Base-by-base conservation (phyloP, 2,113 vertebrate genomes). In the Myotis davidii region DNA sequence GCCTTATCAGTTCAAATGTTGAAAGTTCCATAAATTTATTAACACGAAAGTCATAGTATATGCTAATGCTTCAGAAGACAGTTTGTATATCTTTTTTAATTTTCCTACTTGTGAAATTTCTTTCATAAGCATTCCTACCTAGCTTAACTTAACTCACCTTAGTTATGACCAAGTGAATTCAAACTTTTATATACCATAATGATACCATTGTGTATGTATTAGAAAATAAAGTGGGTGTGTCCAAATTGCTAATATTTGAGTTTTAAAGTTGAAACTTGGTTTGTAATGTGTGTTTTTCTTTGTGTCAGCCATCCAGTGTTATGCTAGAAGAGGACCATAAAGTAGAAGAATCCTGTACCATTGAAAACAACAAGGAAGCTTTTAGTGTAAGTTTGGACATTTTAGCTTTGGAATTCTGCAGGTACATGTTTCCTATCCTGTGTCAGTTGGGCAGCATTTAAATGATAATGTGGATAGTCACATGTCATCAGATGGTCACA, bases 311-410 rank as follows among this genome's bases (percentile, higher is more conserved):
- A 67, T 99, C 99, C 91, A 99, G 99, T 90, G 96, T 99, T 97
- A 78, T 98, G 84, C 92, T 99, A 97, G 99, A 99, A 96, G 99
- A 99, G 95, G 98, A 99, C 90, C 98, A 92, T 50, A 98, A 98
- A 97, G 97, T 90, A 37, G 96, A 97, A 64, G 96, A 96, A 50
- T 95, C 97, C 0, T 97, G 96, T 97, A 94, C 97, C 45, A 72
- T 98, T 89, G 99, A 98, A 98, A 99, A 98, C 97, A 97, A 98
- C 73, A 99, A 98, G 96, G 99, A 99, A 97, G 99, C 99, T 59
- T 99, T 99, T 97, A 99, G 99, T 98, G 99, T 99, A 98, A 99
- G 99, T 94, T 52, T 45, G 64, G 8, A 37, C 17, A 25, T 76
- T 79, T 96, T 79, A 79, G 88, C 88, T 97, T 72, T 95, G 20